These are phyloP conservation scores for Proisotoma minuta DNA, from an alignment of 2,888 invertebrate species.

Conservation along the genomic window DNA sequence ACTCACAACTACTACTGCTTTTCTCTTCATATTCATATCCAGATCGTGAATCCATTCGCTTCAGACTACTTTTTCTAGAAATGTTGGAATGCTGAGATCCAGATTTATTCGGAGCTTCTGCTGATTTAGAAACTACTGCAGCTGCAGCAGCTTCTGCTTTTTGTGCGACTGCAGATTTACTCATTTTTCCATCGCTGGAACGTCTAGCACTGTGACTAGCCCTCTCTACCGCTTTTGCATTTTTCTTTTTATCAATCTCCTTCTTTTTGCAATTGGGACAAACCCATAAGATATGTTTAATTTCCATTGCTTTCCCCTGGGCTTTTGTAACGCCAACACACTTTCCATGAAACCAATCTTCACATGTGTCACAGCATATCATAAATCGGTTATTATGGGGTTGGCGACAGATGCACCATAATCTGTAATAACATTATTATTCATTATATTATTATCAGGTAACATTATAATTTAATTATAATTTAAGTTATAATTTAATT, in stretches of 20 bases:
- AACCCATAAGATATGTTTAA: slow-evolving; percentile 79
- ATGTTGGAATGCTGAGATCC: no score
- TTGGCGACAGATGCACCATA: slow-evolving; percentile 93
- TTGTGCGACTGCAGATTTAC: slow-evolving; percentile 19
- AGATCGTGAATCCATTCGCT: background rate
- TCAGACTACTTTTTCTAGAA: slow-evolving; percentile 8
- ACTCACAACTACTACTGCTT: no score
- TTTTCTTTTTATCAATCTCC: slow-evolving; percentile 51
- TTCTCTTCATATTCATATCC: no score
- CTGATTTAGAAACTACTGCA: slow-evolving; percentile 17
- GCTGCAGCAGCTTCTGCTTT: slow-evolving; percentile 26
- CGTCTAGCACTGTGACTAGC: slow-evolving; percentile 11
- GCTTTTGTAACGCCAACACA: slow-evolving; percentile 89
- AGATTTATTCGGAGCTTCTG: slow-evolving; percentile 21
- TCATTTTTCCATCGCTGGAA: background rate
- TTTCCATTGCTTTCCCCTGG: slow-evolving; percentile 81
- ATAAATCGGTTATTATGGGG: slow-evolving; percentile 93
- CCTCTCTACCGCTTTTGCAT: slow-evolving; percentile 23
- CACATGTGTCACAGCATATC: slow-evolving; percentile 94
- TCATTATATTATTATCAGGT: background rate
- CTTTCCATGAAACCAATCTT: slow-evolving; percentile 97
- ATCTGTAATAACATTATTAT: slow-evolving; percentile 56
- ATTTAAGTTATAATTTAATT: background rate
- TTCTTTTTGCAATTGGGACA: slow-evolving; percentile 73
- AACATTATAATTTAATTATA: background rate